A percentile compares a stretch with the other conserved stretches of the same genome.
phyloP scores from a whole-genome alignment of 2,113 vertebrate genomes.

The Podarcis muralis region DNA sequence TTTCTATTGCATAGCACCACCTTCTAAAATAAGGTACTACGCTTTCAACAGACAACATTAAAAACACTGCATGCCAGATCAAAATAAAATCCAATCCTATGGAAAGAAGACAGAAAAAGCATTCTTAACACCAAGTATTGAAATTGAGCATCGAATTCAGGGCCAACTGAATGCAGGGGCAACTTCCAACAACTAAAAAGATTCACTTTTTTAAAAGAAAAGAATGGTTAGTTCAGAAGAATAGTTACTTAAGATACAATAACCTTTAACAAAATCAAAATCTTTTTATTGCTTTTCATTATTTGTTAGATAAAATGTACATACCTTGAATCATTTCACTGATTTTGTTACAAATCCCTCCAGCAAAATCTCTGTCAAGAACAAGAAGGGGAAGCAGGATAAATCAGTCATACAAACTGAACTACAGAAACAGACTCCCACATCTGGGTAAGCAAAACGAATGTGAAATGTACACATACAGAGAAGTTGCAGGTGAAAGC shows the following conservation, averaged over 20 bases:
- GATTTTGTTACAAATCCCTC: slow-evolving; percentile 99
- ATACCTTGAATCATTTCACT: slow-evolving; percentile 99
- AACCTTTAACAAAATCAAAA: no score
- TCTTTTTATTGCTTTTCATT: not conserved
- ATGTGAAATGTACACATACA: not conserved
- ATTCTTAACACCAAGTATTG: not conserved
- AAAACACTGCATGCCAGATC: not conserved
- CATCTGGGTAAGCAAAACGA: no score
- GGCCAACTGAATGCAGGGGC: not conserved
- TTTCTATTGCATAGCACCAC: not conserved
- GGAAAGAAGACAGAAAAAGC: not conserved
- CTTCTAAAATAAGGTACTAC: not conserved
- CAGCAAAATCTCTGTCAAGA: slow-evolving; percentile 92
- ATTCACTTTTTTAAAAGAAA: not conserved
- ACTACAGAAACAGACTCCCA: not conserved
- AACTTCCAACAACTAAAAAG: not conserved
- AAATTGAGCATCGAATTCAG: not conserved
- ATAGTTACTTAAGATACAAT: not conserved
- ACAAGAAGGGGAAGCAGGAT: slow-evolving; percentile 31
- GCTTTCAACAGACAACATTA: not conserved
- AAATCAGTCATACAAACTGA: not conserved
- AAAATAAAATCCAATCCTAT: not conserved
- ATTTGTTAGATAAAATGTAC: slow-evolving; percentile 3
- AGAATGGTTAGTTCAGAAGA: not conserved
- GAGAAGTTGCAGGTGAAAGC: not conserved